Base-by-base conservation (phyloP, 2,113 vertebrate genomes). In the Otocyon megalotis region DNA sequence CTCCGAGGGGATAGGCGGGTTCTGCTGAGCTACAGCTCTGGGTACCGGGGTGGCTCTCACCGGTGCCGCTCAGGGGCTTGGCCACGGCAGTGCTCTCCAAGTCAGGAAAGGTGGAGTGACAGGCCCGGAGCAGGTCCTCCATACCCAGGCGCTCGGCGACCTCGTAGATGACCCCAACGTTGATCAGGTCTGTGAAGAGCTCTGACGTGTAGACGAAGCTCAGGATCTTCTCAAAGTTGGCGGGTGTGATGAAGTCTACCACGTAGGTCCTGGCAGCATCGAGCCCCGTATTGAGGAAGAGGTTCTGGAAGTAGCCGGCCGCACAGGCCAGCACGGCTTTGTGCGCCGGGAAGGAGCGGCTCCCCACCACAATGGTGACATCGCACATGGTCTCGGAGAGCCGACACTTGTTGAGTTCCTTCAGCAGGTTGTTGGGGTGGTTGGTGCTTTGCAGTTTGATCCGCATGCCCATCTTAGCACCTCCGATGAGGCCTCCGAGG, bases 171-270 rank as follows among this genome's bases (percentile, higher is more conserved):
- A 99, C 99, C 0, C 99, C 99, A 0, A 99, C 99, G 0, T 99
- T 99, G 63, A 99, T 99, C 10, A 99, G 99, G 95, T 99, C 99
- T 0, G 99, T 99, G 98, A 99, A 98, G 85, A 99, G 99, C 98
- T 99, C 99, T 0, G 99, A 99, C 0, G 99, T 99, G 97, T 99
- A 99, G 35, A 99, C 99, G 1, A 99, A 99, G 79, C 99, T 99
- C 97, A 99, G 98, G 96, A 99, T 99, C 98, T 99, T 99, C 98
- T 99, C 99, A 0, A 99, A 99, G 98, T 99, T 99, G 97, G 99
- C 98, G 0, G 99, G 99, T 0, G 99, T 99, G 93, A 99, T 99
- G 87, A 99, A 99, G 97, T 99, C 99, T 98, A 99, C 98, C 9
- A 99, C 99, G 20, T 99, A 99, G 89, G 99, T 99, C 74, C 99